Conservation (phyloP, 1,140 invertebrate genomes). For the Drosophila takahashii region DNA sequence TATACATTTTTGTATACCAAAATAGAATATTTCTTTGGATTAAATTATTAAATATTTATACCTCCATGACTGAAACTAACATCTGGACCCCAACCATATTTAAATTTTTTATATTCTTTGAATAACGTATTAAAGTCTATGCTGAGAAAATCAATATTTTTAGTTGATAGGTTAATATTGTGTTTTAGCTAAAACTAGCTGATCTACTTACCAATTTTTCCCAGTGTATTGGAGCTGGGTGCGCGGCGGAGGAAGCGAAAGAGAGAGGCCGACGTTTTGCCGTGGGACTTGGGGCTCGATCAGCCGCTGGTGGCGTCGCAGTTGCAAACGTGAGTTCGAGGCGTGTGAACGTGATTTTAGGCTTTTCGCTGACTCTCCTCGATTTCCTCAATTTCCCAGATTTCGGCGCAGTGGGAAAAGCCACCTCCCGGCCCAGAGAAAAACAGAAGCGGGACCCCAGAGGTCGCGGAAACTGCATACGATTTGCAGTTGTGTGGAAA, state of each 20-base stretch:
- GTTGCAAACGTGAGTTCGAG: conserved; percentile 82
- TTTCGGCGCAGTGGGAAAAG: conserved; percentile 40
- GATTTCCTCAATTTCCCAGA: conserved; percentile 30
- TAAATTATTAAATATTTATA: no score
- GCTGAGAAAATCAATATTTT: no score
- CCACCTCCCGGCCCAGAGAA: conserved; percentile 10
- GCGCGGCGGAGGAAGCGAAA: conserved; percentile 7
- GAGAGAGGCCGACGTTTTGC: conserved; percentile 12
- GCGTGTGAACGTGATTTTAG: conserved; percentile 83
- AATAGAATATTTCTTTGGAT: no score
- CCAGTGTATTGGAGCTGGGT: conserved; percentile 1
- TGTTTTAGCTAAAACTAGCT: no score
- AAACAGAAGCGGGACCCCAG: conserved; percentile 35
- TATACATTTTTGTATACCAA: no score
- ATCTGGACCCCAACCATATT: no score
- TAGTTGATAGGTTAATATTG: no score
- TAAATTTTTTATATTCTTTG: no score
- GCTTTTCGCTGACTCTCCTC: conserved; percentile 15
- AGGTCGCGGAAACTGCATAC: conserved; percentile 44
- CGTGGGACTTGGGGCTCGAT: conserved; percentile 36
- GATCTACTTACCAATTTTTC: not conserved
- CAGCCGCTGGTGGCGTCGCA: conserved; percentile 53
- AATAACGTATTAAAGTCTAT: no score
- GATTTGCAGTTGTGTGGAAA: conserved; percentile 38
- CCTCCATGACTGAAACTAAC: no score